Evolutionary conservation across 2,113 vertebrate species (phyloP), one percentile per base, ranked within the genome.

Genomic region (Psilopogon haemacephalus): DNA sequence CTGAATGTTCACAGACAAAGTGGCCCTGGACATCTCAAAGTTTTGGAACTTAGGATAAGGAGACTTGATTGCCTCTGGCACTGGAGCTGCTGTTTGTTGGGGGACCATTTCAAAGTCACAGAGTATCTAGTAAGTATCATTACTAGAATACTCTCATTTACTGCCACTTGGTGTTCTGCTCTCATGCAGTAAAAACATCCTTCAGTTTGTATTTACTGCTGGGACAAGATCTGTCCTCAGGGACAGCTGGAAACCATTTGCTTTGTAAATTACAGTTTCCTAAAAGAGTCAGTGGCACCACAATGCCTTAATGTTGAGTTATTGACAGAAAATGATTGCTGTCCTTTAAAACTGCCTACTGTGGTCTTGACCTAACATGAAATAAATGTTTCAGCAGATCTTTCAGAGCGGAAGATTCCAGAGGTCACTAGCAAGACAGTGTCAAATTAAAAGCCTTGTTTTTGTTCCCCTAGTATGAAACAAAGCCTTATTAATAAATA

Each of bases 181-280:
- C 12, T 40, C 9, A 3, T 67, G 26, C 24, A 81, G 59, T 23
- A 82, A 91, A 84, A 35, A n/a, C 2, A 28, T 15, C 26, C 42
- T 3, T 33, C 28, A 27, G 13, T 67, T 75, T 78, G 16, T 84
- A 32, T 75, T 86, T 77, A 33, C 32, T 28, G 10, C 33, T 77
- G 26, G 30, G 33, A 46, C 24, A 86, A 78, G 63, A 46, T 63
- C 19, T 81, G 42, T 78, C 38, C 38, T 60, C 35, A 40, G 48
- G 48, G 35, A 40, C 89, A 89, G 42, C 59, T 90, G 86, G 77
- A 71, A 94, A 56, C 30, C 3, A 65, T 90, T 84, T 77, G 8
- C 48, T 86, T 71, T 78, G 46, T 67, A 94, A 93, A 94, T 89
- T 78, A 67, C 35, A 75, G 65, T 72, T 81, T 94, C n/a, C 73